Evolutionary conservation across 53 echinoderm and acorn worm species (phyloP), one percentile per base, ranked within the genome.

Genomic region (Astropecten irregularis): DNA sequence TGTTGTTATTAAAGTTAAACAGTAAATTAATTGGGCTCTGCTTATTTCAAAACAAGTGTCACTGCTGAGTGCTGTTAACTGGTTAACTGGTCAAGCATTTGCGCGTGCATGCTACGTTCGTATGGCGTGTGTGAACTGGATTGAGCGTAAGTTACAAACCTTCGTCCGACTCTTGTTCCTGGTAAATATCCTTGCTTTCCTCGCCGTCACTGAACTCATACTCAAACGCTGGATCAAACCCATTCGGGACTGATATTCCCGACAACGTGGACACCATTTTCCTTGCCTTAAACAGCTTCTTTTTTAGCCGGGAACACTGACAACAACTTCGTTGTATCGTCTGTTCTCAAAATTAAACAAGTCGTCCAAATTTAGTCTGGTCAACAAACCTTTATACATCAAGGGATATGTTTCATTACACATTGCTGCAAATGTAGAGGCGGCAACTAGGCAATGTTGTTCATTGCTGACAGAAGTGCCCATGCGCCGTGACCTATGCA

Each of bases 171-270:
- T 91, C 91, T 68, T 91, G 91, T 67, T 82, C 84, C 22, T 84
- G 58, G 34, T 84, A 82, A 33, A 84, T 40, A 52, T 90, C 85
- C 28, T 90, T 73, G 47, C 39, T 73, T 19, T 95, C 95, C 69
- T 95, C 95, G 18, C 88, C 90, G 69, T 95, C 95, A 83, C 95
- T 95, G 69, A 95, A 95, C 29, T 92, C 95, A 84, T 92, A 95
- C 71, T 90, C 92, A 29, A 83, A 83, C 55, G 89, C 95, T 21
- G 95, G 91, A 79, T 95, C 95, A 36, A 95, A 83, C 40, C 91
- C 95, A 60, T 91, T 95, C 52, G 91, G 59, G 18, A 69, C 60
- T 31, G 84, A 71, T 23, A 69, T 16, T 33, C 64, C 49, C 47
- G 82, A 64, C 39, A 82, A 51, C 3, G 63, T 82, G 10, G 83